A percentile compares a stretch with the other conserved stretches of the same genome.
Evolutionary conservation across 2,113 vertebrate species (phyloP).

Genomic region (Australoheros scitulus): DNA sequence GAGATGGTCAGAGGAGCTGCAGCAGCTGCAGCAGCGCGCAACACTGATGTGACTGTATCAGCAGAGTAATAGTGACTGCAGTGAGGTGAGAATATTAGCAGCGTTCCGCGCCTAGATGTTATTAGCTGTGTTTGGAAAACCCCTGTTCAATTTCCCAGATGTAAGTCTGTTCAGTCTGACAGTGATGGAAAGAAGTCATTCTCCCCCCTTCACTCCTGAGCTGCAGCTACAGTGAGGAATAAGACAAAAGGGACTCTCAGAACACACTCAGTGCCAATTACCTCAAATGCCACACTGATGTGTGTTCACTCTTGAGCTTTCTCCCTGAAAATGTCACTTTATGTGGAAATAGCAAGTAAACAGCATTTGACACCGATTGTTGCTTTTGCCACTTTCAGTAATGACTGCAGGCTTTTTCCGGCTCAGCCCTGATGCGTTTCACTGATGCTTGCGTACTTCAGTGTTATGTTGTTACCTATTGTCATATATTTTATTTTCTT

Average conservation of each 20-base stretch:
- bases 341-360: constrained; percentile 59
- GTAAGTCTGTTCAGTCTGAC: constrained; percentile 17
- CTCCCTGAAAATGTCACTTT: constrained; percentile 61
- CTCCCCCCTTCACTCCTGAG: neutral
- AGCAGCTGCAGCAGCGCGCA: neutral
- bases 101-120: neutral
- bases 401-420: constrained; percentile 41
- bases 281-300: constrained; percentile 64
- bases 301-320: constrained; percentile 47
- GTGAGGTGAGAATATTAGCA: neutral
- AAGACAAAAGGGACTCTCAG: constrained; percentile 52
- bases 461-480: neutral
- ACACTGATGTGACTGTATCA: neutral
- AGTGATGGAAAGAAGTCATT: constrained; percentile 28
- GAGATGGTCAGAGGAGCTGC: neutral
- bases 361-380: constrained; percentile 60
- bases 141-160: neutral
- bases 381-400: constrained; percentile 50
- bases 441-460: neutral
- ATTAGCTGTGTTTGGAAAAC: constrained; percentile 4
- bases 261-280: constrained; percentile 58
- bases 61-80: constrained; percentile 1
- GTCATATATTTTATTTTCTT: neutral
- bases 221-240: constrained; percentile 19
- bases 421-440: constrained; percentile 19